Evolutionary conservation across 2,888 invertebrate species (phyloP).

Genomic region (Parthenolecanium corni): DNA sequence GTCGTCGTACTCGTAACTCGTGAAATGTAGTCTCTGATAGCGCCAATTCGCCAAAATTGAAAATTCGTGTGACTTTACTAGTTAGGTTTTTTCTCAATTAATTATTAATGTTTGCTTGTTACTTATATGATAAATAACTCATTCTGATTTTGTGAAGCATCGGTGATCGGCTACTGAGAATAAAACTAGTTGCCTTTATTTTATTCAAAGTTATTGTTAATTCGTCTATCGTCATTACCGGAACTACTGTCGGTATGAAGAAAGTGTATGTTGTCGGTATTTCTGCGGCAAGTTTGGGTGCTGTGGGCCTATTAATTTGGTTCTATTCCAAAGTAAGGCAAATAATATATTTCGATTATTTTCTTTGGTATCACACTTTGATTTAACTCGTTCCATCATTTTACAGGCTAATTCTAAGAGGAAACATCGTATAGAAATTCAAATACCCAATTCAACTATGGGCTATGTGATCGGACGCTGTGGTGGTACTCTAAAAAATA

Average conservation of each 20-base stretch:
- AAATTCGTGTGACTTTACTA: too few species aligned
- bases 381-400: too few species aligned
- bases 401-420: not conserved
- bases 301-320: not conserved
- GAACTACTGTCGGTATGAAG: not conserved
- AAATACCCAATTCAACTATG: not conserved
- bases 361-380: too few species aligned
- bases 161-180: too few species aligned
- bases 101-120: too few species aligned
- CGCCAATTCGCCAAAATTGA: too few species aligned
- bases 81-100: too few species aligned
- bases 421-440: not conserved
- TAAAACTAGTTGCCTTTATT: too few species aligned
- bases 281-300: not conserved
- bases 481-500: not conserved
- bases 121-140: too few species aligned
- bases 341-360: not conserved
- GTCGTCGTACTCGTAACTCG: too few species aligned
- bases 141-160: too few species aligned
- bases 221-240: not conserved
- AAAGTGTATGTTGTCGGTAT: not conserved
- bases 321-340: not conserved
- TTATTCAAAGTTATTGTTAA: not conserved
- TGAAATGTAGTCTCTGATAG: too few species aligned
- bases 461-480: slow-evolving; percentile 3